phyloP scores from a whole-genome alignment of 2,797 vertebrate genomes.

The Ataeniobius toweri region DNA sequence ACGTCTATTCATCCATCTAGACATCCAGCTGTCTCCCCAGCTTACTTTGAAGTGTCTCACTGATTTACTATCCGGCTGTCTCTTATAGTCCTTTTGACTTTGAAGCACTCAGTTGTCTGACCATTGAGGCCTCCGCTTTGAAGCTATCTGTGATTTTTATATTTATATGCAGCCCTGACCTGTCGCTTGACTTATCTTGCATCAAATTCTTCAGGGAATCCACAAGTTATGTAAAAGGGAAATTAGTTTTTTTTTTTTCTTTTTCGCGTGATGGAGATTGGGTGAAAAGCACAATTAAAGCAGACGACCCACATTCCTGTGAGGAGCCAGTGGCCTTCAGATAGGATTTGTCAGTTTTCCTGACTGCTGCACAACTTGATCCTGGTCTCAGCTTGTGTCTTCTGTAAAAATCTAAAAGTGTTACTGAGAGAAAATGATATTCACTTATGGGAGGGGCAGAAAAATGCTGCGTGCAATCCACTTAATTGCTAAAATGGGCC shows the following conservation, averaged over 20 bases:
- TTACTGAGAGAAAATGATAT: constrained; percentile 61
- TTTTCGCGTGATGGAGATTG: constrained; percentile 65
- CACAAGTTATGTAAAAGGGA: constrained; percentile 70
- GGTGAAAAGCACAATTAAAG: constrained; percentile 70
- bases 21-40: constrained; percentile 44
- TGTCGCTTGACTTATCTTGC: constrained; percentile 53
- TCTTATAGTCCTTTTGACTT: constrained; percentile 65
- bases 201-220: constrained; percentile 60
- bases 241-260: constrained; percentile 54
- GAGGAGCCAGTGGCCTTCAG: constrained; percentile 72
- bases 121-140: constrained; percentile 45
- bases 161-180: constrained; percentile 55
- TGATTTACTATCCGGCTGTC: constrained; percentile 71
- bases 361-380: constrained; percentile 66
- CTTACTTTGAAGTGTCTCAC: constrained; percentile 66
- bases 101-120: constrained; percentile 63
- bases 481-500: background rate
- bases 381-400: constrained; percentile 68
- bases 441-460: constrained; percentile 32
- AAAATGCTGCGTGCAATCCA: constrained; percentile 19
- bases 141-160: constrained; percentile 53
- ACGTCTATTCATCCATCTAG: constrained; percentile 31
- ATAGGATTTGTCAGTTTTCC: constrained; percentile 73
- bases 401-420: constrained; percentile 53
- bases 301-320: constrained; percentile 68